Conservation (phyloP, 2,113 vertebrate species). For the Pygathrix nemaeus region DNA sequence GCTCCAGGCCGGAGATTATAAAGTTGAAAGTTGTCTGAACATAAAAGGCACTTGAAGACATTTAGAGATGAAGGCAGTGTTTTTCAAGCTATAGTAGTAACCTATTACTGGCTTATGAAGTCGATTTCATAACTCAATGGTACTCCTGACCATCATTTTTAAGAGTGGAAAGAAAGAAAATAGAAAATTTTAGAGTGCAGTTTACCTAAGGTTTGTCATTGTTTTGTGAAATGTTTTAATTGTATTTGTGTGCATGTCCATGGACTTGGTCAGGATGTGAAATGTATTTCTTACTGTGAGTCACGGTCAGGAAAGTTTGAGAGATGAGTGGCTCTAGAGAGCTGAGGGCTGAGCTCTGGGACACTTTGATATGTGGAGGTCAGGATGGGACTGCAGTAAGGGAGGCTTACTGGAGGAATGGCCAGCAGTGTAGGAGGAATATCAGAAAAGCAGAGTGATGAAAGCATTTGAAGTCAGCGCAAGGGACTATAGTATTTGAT, state of each 20-base stretch:
- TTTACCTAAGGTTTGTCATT: neutral
- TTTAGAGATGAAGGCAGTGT: neutral
- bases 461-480: neutral
- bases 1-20: neutral
- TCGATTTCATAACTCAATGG: neutral
- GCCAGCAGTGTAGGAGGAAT: neutral
- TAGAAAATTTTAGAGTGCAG: neutral
- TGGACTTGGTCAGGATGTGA: neutral
- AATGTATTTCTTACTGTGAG: neutral
- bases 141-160: neutral
- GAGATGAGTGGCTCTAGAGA: neutral
- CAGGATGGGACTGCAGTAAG: neutral
- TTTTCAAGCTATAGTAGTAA: neutral
- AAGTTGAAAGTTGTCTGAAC: neutral
- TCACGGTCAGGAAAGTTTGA: neutral
- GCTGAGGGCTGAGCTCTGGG: neutral
- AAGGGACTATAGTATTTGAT: neutral
- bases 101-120: neutral
- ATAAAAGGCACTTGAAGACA: neutral
- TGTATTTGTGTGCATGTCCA: neutral
- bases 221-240: neutral
- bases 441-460: neutral
- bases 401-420: neutral
- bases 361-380: neutral
- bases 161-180: neutral